Base-by-base conservation (phyloP, 1,140 invertebrate genomes). In the Calliopsis andreniformis region DNA sequence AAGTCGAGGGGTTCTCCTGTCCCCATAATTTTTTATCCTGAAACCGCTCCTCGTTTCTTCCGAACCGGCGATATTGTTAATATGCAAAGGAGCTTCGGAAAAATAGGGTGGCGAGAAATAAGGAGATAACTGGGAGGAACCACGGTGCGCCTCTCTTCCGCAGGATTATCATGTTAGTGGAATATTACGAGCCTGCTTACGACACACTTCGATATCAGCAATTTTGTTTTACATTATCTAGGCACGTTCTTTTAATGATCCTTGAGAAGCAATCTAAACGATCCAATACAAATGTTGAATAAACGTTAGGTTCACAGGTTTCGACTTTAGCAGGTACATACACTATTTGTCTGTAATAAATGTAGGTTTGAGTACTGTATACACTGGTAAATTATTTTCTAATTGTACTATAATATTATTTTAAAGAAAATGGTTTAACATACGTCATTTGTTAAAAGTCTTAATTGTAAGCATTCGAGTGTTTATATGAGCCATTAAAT, bases 51-150 rank as follows among this genome's bases (percentile, higher is more conserved):
- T 39, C 83, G 78, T 88, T 84, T 87, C 81, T 86, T 90, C 35
- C 83, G 83, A 86, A 87, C 83, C n/a, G 88, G 86, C 88, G 88
- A 91, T 92, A 92, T 91, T 92, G 91, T 92, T 92, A 92, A 91
- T 91, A 92, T 92, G 90, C 89, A 92, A 92, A 92, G 88, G 87
- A 91, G 90, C 87, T 91, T 91, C 89, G 89, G 78, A 86, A 90
- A 90, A 90, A 90, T 91, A 86, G 89, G 89, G 88, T 91, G 87
- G 87, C 79, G 72, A 88, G 87, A 86, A 92, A 90, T 90, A 88
- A 91, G 87, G 83, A 87, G 87, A 88, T 87, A 91, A 88, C 80
- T 51, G 76, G 66, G 55, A 28, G 61, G 43, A 78, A 18, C 62
- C 68, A 79, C 69, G 72, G 63, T 82, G 55, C 49, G 64, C 53